Evolutionary conservation across 1,140 invertebrate species (phyloP), one percentile per base, ranked within the genome.

Genomic region (Doryteuthis pealeii): DNA sequence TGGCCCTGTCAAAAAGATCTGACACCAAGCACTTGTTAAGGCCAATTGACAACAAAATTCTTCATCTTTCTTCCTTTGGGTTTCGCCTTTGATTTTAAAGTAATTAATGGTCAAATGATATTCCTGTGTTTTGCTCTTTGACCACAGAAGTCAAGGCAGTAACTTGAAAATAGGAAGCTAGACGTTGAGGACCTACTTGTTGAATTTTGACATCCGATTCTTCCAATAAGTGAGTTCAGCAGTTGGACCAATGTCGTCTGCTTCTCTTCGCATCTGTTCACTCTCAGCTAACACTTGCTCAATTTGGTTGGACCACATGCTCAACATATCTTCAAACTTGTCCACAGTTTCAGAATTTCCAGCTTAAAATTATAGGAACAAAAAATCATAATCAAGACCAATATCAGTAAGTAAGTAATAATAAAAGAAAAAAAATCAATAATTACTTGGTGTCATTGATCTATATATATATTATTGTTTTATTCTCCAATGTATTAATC

Each of bases 201-300:
- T 96, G 86, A 97, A 96, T 85, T 95, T 95, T 0, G 95, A 95
- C 73, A 94, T 94, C 43, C 96, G 89, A 81, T 93, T 93, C 89
- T 98, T 98, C 96, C 96, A 99, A 88, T 98, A 98, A 82, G 96
- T 94, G 15, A 98, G 89, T 87, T 99, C 96, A 83, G 97, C 95
- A 83, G 96, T 85, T 12, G 96, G 96, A 6, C 96, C 94, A 82
- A 94, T 94, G 4, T 93, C 92, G 83, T 98, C 96, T 74, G 94
- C 95, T 88, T 99, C 96, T 71, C 94, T 91, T 77, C 96, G 91
- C 72, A 99, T 91, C 87, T 98, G 95, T 74, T 89, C 87, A 76
- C 84, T 87, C 75, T 89, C 87, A 8, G 84, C 83, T 26, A 88
- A 74, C 10, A 89, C 87, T 74, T 88, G 86, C 70, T 88, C 87